These are phyloP conservation scores for Cotesia vestalis DNA, from an alignment of 1,140 invertebrate species.

Conservation along the genomic window DNA sequence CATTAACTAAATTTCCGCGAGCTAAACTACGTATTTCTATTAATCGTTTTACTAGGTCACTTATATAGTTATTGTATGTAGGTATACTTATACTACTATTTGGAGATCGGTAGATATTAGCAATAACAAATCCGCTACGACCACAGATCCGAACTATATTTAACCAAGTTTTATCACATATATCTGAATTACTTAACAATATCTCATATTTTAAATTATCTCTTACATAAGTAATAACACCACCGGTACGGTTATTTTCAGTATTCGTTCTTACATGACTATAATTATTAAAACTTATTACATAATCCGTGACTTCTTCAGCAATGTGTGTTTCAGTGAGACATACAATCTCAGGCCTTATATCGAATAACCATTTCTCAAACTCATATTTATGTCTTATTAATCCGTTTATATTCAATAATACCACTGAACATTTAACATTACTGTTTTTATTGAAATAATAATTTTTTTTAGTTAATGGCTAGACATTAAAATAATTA, in stretches of 20 bases:
- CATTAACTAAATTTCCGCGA: too few relatives aligned
- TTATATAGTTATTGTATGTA: too few relatives aligned
- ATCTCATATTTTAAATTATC: neutral
- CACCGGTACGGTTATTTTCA: constrained; percentile 20
- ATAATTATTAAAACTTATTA: constrained; percentile 28
- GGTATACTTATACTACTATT: constrained; percentile 13
- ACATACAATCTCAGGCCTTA: constrained; percentile 24
- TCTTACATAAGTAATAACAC: constrained; percentile 19
- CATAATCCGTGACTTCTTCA: constrained; percentile 13
- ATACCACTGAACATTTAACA: neutral
- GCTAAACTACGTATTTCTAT: too few relatives aligned
- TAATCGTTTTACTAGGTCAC: too few relatives aligned
- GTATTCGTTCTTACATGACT: constrained; percentile 2
- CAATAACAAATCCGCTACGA: neutral
- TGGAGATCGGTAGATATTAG: constrained; percentile 20
- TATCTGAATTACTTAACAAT: neutral
- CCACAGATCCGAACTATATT: neutral
- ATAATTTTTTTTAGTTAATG: neutral
- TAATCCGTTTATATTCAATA: constrained; percentile 24
- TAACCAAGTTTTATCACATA: constrained; percentile 17
- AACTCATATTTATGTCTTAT: constrained; percentile 30
- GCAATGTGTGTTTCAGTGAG: constrained; percentile 28
- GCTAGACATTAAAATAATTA: neutral
- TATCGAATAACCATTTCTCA: neutral
- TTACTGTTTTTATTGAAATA: neutral